Base-by-base conservation (phyloP, 1,140 invertebrate species). In the Triops longicaudatus region DNA sequence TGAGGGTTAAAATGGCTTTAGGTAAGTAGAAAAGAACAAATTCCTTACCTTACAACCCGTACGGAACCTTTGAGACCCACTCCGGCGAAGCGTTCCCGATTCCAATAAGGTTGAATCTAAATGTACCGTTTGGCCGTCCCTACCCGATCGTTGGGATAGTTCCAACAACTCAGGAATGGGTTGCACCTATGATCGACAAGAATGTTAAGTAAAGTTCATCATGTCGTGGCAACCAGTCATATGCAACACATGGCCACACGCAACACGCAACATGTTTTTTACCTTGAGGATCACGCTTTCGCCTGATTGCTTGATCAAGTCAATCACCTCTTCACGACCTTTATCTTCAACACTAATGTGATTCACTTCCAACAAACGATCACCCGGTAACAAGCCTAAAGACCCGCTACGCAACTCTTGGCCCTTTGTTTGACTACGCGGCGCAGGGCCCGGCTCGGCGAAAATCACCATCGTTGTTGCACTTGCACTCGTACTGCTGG, bases 281-380 rank as follows among this genome's bases (percentile, higher is more conserved):
- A 97, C 95, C 90, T 94, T 93, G 41, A 98, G 89, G 71, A 88
- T 91, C 75, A 98, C 92, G 80, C 86, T 88, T 81, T 92, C 91
- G 26, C 90, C 90, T 63, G 93, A 95, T 73, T 91, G 90, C 79
- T 92, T 92, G 80, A 98, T 97, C 80, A 97, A 87, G 82, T 97
- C 94, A 79, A 97, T 96, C 78, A 98, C 93, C 81, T 97, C 93
- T 83, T 98, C 96, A 41, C 95, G 88, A 22, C 89, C 90, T 82
- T 92, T 91, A 72, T 91, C 91, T 82, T 95, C 93, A 0, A 98
- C 94, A 78, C 89, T 89, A 43, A 91, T 88, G 27, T 91, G 91
- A 83, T 97, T 97, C 10, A 98, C 94, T 87, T 96, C 93, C 78
- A 98, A 86, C 0, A 98, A 87, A 81, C 93, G 88, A 85, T 98